Percentiles rank a stretch among this genome's conserved stretches.
phyloP scores from a whole-genome alignment of 2,113 vertebrate species.

The Pipra filicauda region DNA sequence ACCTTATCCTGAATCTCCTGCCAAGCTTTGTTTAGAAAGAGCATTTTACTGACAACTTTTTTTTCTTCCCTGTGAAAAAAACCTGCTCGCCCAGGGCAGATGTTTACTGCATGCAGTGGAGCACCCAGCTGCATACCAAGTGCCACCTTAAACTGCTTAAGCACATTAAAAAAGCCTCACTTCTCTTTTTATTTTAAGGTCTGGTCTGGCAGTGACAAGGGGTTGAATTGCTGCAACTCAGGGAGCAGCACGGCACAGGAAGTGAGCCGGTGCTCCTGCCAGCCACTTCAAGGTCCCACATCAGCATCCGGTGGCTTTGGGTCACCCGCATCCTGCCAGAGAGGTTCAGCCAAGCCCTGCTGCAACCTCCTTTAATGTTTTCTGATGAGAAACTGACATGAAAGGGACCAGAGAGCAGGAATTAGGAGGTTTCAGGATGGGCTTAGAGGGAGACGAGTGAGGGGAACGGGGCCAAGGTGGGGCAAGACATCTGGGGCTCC shows the following conservation, averaged over 20 bases:
- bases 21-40: constrained; percentile 46
- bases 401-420: not conserved
- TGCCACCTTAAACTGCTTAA: not conserved
- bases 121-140: not conserved
- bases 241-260: not conserved
- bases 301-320: not conserved
- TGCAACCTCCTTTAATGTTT: not conserved
- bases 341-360: not conserved
- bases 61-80: not conserved
- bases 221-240: not conserved
- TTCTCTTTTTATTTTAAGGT: constrained; percentile 9
- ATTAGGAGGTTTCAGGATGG: not conserved
- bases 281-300: not conserved
- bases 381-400: not conserved
- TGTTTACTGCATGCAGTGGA: not conserved
- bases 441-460: accelerated
- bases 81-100: not conserved
- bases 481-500: not conserved
- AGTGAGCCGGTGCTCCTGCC: not conserved
- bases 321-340: not conserved
- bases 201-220: not conserved
- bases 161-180: not conserved
- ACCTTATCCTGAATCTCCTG: constrained; percentile 25
- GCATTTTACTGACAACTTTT: not conserved
- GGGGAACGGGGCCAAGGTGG: not conserved